These are phyloP conservation scores for Setophaga coronata DNA, from an alignment of 2,113 vertebrate genomes.

Conservation along the genomic window DNA sequence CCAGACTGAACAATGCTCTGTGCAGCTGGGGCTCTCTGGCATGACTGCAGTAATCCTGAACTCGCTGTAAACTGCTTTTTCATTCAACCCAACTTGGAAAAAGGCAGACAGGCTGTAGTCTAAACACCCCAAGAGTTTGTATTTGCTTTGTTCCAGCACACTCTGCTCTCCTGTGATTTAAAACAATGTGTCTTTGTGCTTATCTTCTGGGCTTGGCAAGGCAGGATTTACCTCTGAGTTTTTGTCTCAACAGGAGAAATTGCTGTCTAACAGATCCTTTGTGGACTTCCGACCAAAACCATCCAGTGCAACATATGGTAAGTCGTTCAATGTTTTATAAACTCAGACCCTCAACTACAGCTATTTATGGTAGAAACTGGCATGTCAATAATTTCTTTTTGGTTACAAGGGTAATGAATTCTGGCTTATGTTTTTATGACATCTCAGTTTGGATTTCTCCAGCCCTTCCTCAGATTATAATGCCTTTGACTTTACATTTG, in stretches of 20 bases:
- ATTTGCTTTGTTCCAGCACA: conserved; percentile 56
- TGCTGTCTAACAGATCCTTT: conserved; percentile 31
- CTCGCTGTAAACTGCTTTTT: conserved; percentile 25
- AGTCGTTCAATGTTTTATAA: conserved; percentile 27
- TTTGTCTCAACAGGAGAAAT: conserved; percentile 59
- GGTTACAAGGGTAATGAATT: conserved; percentile 31
- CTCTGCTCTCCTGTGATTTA: conserved; percentile 4
- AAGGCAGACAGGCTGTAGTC: conserved; percentile 47
- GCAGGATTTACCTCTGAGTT: conserved; percentile 44
- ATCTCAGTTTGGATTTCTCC: conserved; percentile 25
- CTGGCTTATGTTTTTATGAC: conserved; percentile 38
- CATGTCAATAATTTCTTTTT: not conserved
- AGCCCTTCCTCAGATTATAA: not conserved
- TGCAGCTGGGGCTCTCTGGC: conserved; percentile 34
- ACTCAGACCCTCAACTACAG: not conserved
- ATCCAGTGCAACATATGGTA: conserved; percentile 36
- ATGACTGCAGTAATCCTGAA: conserved; percentile 4
- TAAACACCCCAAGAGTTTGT: conserved; percentile 50
- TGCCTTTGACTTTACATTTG: conserved; percentile 1
- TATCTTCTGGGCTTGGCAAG: conserved; percentile 59
- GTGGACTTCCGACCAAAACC: conserved; percentile 55
- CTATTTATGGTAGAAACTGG: conserved; percentile 54
- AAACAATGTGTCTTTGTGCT: conserved; percentile 65
- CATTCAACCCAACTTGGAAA: conserved; percentile 26
- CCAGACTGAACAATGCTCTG: not conserved